phyloP scores from a whole-genome alignment of 2,888 invertebrate genomes.

The Apeira syringaria region DNA sequence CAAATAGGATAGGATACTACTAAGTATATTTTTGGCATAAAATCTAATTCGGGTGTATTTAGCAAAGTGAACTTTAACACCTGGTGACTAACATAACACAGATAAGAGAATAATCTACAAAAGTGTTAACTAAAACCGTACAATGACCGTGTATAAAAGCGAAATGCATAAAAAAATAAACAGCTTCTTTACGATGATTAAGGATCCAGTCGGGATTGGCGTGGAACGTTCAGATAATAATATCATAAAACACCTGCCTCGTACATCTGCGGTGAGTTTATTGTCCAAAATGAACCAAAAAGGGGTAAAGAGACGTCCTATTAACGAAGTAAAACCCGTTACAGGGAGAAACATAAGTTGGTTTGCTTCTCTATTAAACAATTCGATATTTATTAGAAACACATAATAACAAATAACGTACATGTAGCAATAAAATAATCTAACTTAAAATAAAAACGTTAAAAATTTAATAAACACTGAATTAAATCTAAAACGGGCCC shows the following conservation, averaged over 20 bases:
- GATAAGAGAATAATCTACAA: slow-evolving; percentile 47
- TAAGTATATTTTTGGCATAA: too few species aligned
- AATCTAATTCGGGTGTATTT: too few species aligned
- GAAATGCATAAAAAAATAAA: slow-evolving; percentile 33
- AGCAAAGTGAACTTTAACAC: too few species aligned
- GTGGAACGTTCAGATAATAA: slow-evolving; percentile 13
- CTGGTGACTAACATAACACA: slow-evolving; percentile 24
- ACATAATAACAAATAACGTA: too few species aligned
- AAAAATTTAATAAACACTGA: too few species aligned
- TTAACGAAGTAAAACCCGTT: slow-evolving; percentile 8
- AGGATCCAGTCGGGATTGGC: slow-evolving; percentile 24
- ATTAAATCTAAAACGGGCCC: too few species aligned
- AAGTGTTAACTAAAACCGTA: slow-evolving; percentile 31
- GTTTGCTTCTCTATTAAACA: too few species aligned
- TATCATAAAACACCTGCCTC: slow-evolving; percentile 58
- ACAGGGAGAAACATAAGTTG: neutral
- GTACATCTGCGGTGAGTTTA: slow-evolving; percentile 71
- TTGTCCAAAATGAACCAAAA: slow-evolving; percentile 60
- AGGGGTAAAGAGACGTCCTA: slow-evolving; percentile 42
- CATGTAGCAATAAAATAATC: too few species aligned
- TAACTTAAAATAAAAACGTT: too few species aligned
- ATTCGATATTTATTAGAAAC: too few species aligned
- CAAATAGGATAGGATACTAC: too few species aligned
- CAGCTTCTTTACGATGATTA: slow-evolving; percentile 16
- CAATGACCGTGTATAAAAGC: slow-evolving; percentile 40